Base-by-base conservation (phyloP, 2,888 invertebrate species). In the Hetaerina titia region DNA sequence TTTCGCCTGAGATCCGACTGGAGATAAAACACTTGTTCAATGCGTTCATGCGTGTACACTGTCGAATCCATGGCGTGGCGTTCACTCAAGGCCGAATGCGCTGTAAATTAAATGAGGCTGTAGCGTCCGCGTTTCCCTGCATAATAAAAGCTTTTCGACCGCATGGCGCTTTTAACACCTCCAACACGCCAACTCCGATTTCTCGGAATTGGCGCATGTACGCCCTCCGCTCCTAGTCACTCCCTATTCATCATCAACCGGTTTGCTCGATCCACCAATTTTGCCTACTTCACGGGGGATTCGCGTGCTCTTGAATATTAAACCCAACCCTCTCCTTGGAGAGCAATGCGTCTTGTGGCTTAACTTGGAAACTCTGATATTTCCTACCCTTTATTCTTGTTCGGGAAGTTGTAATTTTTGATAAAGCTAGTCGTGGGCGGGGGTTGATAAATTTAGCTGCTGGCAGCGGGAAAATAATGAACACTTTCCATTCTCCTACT, bases 81-180 rank as follows among this genome's bases (percentile, higher is more conserved):
- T 81, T 13, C 4, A 81, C 31, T 81, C 81, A 31, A 81, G 81
- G 25, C 13, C 81, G 81, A 31, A 22, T 11, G 25, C 11, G 31
- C 81, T 15, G 31, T 81, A 81, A 81, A 31, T 81, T 81, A 81
- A 81, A 81, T 31, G 31, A 11, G 81, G 31, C 31, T 7, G 74
- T 81, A 25, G 74, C 81, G 81, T 81, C 81, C 81, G 81, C 11
- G 31, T n/a, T 81, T 81, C 81, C 81, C 81, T 81, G 81, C 81
- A 81, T 81, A 81, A 81, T 81, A 81, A 81, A 81, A 81, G 81
- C 81, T 81, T 31, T 81, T n/a, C 81, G 81, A 81, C 81, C 81
- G 31, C 81, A 19, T 11, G 81, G 81, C 81, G 25, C 81, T 81
- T 31, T 81, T 81, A 81, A 81, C 81, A 81, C 81, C 81, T 81